phyloP scores from a whole-genome alignment of 2,888 invertebrate genomes.

The Agonopterix subpropinquella region DNA sequence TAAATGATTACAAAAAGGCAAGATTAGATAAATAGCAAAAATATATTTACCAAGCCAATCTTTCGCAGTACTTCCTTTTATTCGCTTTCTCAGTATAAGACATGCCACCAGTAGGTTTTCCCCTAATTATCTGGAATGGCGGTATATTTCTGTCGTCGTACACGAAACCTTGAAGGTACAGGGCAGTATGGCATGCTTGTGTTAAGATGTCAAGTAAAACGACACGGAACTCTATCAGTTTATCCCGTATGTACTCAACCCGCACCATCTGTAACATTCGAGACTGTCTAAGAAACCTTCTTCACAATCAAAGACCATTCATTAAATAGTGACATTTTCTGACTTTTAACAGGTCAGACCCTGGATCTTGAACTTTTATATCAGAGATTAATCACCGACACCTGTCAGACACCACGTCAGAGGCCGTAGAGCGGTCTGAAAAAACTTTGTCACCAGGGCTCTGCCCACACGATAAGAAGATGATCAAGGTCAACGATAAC shows the following conservation, averaged over 20 bases:
- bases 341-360: too few species aligned
- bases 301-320: too few species aligned
- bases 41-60: constrained; percentile 85
- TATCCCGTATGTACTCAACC: constrained; percentile 48
- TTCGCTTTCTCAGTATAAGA: constrained; percentile 91
- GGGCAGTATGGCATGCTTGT: constrained; percentile 84
- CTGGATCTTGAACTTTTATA: background rate
- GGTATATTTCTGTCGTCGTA: constrained; percentile 81
- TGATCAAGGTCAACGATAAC: too few species aligned
- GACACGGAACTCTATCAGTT: constrained; percentile 46
- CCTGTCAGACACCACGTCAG: too few species aligned
- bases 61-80: constrained; percentile 86
- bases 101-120: constrained; percentile 81
- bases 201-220: constrained; percentile 61
- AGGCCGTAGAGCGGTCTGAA: too few species aligned
- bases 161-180: constrained; percentile 85
- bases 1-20: background rate
- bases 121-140: constrained; percentile 66
- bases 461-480: too few species aligned
- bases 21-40: background rate
- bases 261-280: constrained; percentile 59
- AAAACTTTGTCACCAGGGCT: too few species aligned
- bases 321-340: too few species aligned
- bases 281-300: background rate
- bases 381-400: background rate